These are phyloP conservation scores for Fabriciana adippe DNA, from an alignment of 2,888 invertebrate species.

Conservation along the genomic window DNA sequence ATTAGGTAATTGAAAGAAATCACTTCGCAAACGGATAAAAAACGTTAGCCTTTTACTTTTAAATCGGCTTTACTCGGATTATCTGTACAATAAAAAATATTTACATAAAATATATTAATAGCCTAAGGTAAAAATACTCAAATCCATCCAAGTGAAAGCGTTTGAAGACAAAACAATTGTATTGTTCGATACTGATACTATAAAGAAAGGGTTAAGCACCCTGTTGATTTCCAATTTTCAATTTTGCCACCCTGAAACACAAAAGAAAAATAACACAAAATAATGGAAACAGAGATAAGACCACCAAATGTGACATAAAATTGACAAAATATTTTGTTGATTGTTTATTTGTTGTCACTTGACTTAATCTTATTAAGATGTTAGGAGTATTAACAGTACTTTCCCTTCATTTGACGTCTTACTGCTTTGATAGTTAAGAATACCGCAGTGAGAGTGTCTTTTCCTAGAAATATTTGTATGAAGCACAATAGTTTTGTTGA, in stretches of 20 bases:
- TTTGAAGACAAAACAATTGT: conserved; percentile 51
- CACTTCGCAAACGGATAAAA: neutral
- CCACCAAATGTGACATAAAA: conserved; percentile 72
- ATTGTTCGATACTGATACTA: conserved; percentile 44
- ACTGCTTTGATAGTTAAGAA: conserved; percentile 45
- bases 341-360: conserved; percentile 57
- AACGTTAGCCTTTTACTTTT: neutral
- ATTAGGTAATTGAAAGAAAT: neutral
- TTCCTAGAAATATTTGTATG: neutral
- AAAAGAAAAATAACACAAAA: conserved; percentile 31
- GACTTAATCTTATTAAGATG: conserved; percentile 50
- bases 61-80: conserved; percentile 11
- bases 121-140: conserved; percentile 19
- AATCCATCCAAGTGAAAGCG: conserved; percentile 47
- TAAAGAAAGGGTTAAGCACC: conserved; percentile 50
- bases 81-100: conserved; percentile 16
- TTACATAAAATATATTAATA: conserved; percentile 19
- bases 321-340: conserved; percentile 77
- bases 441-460: conserved; percentile 37
- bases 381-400: conserved; percentile 51
- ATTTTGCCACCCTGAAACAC: conserved; percentile 41
- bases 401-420: conserved; percentile 43
- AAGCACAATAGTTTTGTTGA: neutral
- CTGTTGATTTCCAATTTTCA: conserved; percentile 73
- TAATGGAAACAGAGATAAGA: conserved; percentile 51